Percentiles rank a stretch among this genome's conserved stretches.
These are phyloP conservation scores for Phoebastria nigripes DNA, from an alignment of 2,797 vertebrate genomes.

Conservation along the genomic window DNA sequence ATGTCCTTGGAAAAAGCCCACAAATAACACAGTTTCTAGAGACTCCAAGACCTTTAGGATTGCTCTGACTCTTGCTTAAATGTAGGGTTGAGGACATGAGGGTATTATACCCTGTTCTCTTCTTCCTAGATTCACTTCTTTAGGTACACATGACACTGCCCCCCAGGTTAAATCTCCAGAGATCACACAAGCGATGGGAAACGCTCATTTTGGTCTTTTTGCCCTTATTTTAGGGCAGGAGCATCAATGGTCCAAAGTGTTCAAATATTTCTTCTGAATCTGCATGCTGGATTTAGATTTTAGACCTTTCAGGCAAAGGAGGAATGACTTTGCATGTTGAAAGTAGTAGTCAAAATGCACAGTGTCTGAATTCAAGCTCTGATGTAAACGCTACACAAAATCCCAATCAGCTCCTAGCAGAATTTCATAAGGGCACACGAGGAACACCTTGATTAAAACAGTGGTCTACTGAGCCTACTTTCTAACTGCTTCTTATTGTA, in stretches of 20 bases:
- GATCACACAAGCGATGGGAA: background rate
- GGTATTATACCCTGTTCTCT: background rate
- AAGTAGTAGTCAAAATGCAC: background rate
- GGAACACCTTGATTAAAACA: conserved; percentile 2
- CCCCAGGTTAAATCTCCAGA: background rate
- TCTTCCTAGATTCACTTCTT: background rate
- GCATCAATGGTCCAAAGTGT: fast-evolving
- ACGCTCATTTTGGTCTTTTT: background rate
- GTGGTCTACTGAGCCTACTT: background rate
- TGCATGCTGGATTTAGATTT: background rate
- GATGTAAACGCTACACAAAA: background rate
- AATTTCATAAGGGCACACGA: background rate
- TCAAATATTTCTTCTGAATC: background rate
- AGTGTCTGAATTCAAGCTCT: background rate
- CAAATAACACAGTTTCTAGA: background rate
- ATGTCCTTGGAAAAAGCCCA: background rate
- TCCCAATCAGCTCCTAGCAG: background rate
- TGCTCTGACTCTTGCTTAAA: background rate
- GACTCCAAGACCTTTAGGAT: background rate
- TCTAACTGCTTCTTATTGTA: conserved; percentile 21
- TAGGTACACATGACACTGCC: background rate
- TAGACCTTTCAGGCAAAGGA: background rate
- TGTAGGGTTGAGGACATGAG: background rate
- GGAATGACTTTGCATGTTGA: background rate
- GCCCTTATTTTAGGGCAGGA: background rate